Conservation (phyloP, 1,140 invertebrate genomes). For the Rhynchophorus ferrugineus region DNA sequence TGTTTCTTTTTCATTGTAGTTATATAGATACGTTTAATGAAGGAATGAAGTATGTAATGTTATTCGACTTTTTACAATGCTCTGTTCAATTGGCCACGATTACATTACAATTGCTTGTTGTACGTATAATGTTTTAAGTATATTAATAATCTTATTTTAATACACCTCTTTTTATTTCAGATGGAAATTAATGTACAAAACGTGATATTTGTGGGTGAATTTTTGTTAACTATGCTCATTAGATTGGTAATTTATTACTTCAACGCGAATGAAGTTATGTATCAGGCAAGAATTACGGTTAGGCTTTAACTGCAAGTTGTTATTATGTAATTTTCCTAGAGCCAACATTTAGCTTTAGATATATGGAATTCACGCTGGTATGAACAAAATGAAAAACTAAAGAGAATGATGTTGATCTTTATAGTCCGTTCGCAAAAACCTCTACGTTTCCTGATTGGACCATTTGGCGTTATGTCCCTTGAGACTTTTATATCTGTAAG, state of each 20-base stretch:
- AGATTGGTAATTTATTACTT: conserved; percentile 15
- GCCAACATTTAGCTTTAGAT: conserved; percentile 11
- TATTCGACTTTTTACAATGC: conserved; percentile 20
- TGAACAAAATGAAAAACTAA: conserved; percentile 1
- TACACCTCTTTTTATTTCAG: conserved; percentile 3
- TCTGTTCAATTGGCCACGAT: conserved; percentile 17
- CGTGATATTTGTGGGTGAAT: conserved; percentile 12
- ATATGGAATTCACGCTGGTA: conserved; percentile 17
- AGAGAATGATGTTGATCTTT: conserved; percentile 7
- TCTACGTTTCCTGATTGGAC: conserved; percentile 10
- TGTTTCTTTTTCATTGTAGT: no score
- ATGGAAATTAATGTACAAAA: conserved; percentile 16
- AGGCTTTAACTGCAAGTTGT: background rate
- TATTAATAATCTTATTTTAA: background rate
- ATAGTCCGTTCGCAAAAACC: conserved; percentile 11
- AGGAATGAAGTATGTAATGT: conserved; percentile 19
- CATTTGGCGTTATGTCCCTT: conserved; percentile 18
- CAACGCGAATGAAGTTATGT: conserved; percentile 17
- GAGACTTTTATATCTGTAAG: conserved; percentile 13
- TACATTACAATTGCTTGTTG: conserved; percentile 14
- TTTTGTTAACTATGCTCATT: conserved; percentile 19
- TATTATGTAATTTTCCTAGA: conserved; percentile 5
- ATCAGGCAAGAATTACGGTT: conserved; percentile 3
- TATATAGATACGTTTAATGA: conserved; percentile 18
- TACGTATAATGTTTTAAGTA: conserved; percentile 1